Evolutionary conservation across 2,113 vertebrate species (phyloP), one percentile per base, ranked within the genome.

Genomic region (Heliornis fulica): DNA sequence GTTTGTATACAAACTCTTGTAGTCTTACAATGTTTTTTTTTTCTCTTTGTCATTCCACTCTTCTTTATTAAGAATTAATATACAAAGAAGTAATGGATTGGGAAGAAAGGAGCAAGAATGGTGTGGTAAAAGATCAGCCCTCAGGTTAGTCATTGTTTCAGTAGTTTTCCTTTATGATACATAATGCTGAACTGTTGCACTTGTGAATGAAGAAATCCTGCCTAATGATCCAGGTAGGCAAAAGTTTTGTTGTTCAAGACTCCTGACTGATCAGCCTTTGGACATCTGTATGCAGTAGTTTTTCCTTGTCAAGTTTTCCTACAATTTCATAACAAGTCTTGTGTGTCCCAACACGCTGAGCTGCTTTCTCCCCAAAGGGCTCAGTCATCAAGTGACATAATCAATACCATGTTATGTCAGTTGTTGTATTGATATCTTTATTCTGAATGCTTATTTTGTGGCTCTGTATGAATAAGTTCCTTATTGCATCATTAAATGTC

Each of bases 21-120:
- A n/a, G 16, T 69, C 59, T 95, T 26, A 95, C 20, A 10, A 0
- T 74, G 8, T 4, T n/a, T 54, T 75, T 77, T 83, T 10, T 77
- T 3, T 68, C 60, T 84, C 40, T 76, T 61, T 81, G 22, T 83
- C 45, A 65, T 78, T 72, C 14, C 15, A 3, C 61, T 25, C 5
- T 72, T 66, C 9, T 90, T 21, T 83, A 38, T 1, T 88, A 96
- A 99, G 99, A 99, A 94, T 98, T 99, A 68, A 99, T 99, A 98
- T 99, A 99, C 98, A 99, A 99, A 97, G 99, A 99, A 98, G 99
- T 99, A 93, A 99, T 99, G 96, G 99, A 99, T 95, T 99, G 99
- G 99, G 99, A 99, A 97, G 99, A 99, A 97, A 99, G 99, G 96
- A 99, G 98, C 98, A 99, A 99, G 98, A 99, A 99, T 70, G 99